phyloP scores from a whole-genome alignment of 2,888 invertebrate genomes.

The Thumatha senex region DNA sequence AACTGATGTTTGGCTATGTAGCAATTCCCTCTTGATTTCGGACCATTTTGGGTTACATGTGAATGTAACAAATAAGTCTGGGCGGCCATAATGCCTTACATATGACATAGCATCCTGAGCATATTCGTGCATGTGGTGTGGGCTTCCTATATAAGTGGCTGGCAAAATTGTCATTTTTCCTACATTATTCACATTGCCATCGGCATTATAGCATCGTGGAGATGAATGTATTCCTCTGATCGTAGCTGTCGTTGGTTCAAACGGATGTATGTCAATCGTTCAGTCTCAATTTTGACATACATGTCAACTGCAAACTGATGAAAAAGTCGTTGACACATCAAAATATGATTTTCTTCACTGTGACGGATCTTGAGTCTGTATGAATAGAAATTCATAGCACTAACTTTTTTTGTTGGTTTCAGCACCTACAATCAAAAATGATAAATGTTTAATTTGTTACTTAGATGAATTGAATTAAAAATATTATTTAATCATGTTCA shows the following conservation, averaged over 20 bases:
- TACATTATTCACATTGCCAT: slow-evolving; percentile 34
- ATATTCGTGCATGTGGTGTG: slow-evolving; percentile 12
- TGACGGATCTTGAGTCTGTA: slow-evolving; percentile 33
- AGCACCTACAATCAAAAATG: background rate
- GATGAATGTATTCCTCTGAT: slow-evolving; percentile 33
- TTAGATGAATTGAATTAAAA: background rate
- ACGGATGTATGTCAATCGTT: slow-evolving; percentile 28
- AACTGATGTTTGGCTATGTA: slow-evolving; percentile 23
- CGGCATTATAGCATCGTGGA: slow-evolving; percentile 31
- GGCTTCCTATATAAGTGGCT: slow-evolving; percentile 11
- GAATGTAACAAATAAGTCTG: slow-evolving; percentile 30
- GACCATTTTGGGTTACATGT: slow-evolving; percentile 38
- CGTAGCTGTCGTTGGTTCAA: slow-evolving; percentile 30
- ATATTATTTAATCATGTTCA: background rate
- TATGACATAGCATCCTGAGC: slow-evolving; percentile 36
- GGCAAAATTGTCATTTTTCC: slow-evolving; percentile 43
- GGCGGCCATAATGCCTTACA: slow-evolving; percentile 32
- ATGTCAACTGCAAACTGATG: slow-evolving; percentile 29
- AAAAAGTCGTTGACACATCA: slow-evolving; percentile 28
- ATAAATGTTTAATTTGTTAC: background rate
- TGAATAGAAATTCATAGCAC: slow-evolving; percentile 19
- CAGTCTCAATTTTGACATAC: slow-evolving; percentile 29
- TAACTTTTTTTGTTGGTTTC: slow-evolving; percentile 8
- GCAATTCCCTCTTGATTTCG: slow-evolving; percentile 30
- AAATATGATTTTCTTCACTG: slow-evolving; percentile 23